Evolutionary conservation across 2,113 vertebrate genomes (phyloP).

Genomic region (Erythrolamprus reginae): DNA sequence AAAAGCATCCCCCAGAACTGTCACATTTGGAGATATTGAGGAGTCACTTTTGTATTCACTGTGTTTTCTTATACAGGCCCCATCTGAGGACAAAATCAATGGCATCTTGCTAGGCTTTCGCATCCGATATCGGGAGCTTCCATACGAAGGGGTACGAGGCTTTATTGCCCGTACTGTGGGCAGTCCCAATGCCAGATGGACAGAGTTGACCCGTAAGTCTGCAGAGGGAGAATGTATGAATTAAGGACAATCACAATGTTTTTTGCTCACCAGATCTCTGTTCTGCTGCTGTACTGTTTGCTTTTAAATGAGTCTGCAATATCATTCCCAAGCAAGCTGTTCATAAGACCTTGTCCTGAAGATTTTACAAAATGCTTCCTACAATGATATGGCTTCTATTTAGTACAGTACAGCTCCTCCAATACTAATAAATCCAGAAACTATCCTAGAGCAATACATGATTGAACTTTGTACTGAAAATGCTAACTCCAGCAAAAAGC

Average conservation of each 20-base stretch:
- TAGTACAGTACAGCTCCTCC: not conserved
- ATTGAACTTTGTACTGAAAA: not conserved
- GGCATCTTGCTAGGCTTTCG: constrained; percentile 92
- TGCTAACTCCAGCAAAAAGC: not conserved
- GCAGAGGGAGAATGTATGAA: fast-evolving
- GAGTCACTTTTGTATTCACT: not conserved
- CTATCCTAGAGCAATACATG: not conserved
- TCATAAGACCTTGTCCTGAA: not conserved
- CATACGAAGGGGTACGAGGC: constrained; percentile 77
- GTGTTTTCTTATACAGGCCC: constrained; percentile 65
- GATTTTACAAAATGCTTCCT: not conserved
- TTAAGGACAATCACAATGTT: not conserved
- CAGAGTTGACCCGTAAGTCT: constrained; percentile 85
- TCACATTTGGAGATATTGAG: not conserved
- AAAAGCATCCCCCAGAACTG: not conserved
- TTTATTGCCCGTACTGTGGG: constrained; percentile 71
- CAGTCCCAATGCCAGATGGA: constrained; percentile 75
- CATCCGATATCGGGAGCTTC: constrained; percentile 88
- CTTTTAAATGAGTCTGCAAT: not conserved
- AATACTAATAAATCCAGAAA: not conserved
- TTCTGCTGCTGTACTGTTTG: not conserved
- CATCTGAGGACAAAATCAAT: constrained; percentile 89
- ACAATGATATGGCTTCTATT: not conserved
- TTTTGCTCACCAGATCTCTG: not conserved
- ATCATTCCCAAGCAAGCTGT: not conserved